Evolutionary conservation across 2,113 vertebrate genomes (phyloP), one percentile per base, ranked within the genome.

Genomic region (Scopus umbretta): DNA sequence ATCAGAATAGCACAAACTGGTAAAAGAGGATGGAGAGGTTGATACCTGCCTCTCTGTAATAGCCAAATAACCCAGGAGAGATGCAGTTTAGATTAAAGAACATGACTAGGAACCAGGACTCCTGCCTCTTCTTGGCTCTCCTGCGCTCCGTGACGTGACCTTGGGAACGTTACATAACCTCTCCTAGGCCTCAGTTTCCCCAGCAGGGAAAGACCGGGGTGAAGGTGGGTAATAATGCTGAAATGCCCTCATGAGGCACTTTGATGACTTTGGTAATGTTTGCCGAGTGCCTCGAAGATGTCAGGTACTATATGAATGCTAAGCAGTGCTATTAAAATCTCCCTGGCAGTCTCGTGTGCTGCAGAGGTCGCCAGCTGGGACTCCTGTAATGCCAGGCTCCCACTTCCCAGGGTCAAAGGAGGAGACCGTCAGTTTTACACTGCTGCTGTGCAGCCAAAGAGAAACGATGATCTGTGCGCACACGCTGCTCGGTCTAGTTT

Each of bases 111-210:
- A 91, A 49, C 49, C 80, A 65, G 30, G 40, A 34, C 7, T 90
- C 25, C 40, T 67, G 56, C 9, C 5, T 75, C 30, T 7, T 94
- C 40, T 65, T 32, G 42, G 19, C 13, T 94, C 7, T 96, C 11
- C 53, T 67, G 45, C 4, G 5, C 53, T 91, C 84, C 17, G 2
- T 92, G 65, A 56, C 19, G 3, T 95, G 94, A 95, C 93, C 89
- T 95, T 94, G 91, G 68, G 81, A 79, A 38, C 21, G 27, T 96
- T 87, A 86, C 56, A 56, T 91, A 93, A 91, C 22, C 7, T 71
- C 32, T 82, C 23, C 70, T 70, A 81, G 91, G 71, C 73, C 91
- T 95, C 94, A 94, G 92, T 94, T 97, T 95, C 90, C 86, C 85
- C 42, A 63, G 25, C 43, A 75, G 34, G 65, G 53, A 38, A 59